These are phyloP conservation scores for Polydrusus pterygomalis DNA, from an alignment of 2,888 invertebrate species.

Conservation along the genomic window DNA sequence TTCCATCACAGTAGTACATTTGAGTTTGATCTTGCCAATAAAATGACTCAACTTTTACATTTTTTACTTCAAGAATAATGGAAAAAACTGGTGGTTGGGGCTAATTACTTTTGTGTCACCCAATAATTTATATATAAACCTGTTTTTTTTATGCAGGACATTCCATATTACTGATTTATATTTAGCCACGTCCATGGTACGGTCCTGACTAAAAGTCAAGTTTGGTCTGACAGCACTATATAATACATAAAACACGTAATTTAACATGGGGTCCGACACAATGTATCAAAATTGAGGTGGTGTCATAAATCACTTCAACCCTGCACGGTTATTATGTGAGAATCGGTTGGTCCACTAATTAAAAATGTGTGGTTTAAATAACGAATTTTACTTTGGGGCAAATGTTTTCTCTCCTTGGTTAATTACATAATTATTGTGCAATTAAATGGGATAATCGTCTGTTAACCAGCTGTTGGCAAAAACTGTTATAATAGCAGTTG, in stretches of 20 bases:
- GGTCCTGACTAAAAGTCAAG: slow-evolving; percentile 18
- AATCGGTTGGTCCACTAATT: slow-evolving; percentile 42
- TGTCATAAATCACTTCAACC: slow-evolving; percentile 47
- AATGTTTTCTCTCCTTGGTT: slow-evolving; percentile 32
- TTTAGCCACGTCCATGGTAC: not conserved
- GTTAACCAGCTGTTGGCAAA: not conserved
- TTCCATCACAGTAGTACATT: no score
- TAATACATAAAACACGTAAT: slow-evolving; percentile 40
- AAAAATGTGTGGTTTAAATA: slow-evolving; percentile 43
- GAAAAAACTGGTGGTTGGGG: no score
- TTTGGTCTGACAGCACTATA: slow-evolving; percentile 30
- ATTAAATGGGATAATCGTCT: slow-evolving; percentile 12
- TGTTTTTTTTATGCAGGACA: no score
- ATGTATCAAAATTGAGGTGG: slow-evolving; percentile 48
- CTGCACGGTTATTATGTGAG: slow-evolving; percentile 42
- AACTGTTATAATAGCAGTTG: not conserved
- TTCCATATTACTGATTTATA: no score
- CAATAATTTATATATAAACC: no score
- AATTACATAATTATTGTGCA: slow-evolving; percentile 26
- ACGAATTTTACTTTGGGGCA: slow-evolving; percentile 30
- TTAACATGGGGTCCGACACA: slow-evolving; percentile 36
- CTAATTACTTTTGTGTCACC: no score
- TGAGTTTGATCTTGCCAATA: no score
- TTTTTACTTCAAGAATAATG: no score
- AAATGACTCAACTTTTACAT: no score